phyloP scores from a whole-genome alignment of 2,113 vertebrate species.

The Takifugu bimaculatus region DNA sequence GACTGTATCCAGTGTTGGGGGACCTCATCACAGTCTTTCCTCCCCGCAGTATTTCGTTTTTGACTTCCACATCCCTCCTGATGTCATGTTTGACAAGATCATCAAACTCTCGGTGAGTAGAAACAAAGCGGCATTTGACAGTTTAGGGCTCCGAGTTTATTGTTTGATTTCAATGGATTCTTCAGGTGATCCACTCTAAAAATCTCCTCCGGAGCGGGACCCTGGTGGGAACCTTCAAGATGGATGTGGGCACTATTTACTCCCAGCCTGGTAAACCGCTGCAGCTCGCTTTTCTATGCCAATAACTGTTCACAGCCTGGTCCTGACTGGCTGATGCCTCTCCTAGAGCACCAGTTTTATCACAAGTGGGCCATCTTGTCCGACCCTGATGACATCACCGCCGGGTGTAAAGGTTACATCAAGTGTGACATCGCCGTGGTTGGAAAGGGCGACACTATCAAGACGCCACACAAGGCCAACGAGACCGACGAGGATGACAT shows the following conservation, averaged over 20 bases:
- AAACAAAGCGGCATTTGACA: not conserved
- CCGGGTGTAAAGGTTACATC: slow-evolving; percentile 89
- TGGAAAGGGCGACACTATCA: slow-evolving; percentile 95
- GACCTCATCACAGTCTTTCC: slow-evolving; percentile 1
- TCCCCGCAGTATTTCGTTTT: slow-evolving; percentile 92
- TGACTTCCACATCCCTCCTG: slow-evolving; percentile 92
- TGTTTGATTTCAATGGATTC: not conserved
- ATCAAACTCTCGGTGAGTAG: slow-evolving; percentile 91
- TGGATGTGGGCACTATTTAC: slow-evolving; percentile 94
- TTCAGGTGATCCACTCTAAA: slow-evolving; percentile 96
- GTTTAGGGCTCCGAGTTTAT: not conserved
- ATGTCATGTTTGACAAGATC: slow-evolving; percentile 98
- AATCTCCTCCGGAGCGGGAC: slow-evolving; percentile 95
- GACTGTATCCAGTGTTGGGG: too few species aligned
- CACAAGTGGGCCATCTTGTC: slow-evolving; percentile 95
- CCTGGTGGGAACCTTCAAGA: slow-evolving; percentile 91
- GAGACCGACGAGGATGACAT: slow-evolving; percentile 94
- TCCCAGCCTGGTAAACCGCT: slow-evolving; percentile 82
- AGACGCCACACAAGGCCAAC: slow-evolving; percentile 91
- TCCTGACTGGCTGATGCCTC: not conserved
- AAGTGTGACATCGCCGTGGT: slow-evolving; percentile 94
- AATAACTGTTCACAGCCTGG: not conserved
- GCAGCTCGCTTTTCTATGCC: not conserved
- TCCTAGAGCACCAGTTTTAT: slow-evolving; percentile 93
- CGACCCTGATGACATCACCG: slow-evolving; percentile 91